phyloP scores from a whole-genome alignment of 2,888 invertebrate species.

The Epinotia ramella region DNA sequence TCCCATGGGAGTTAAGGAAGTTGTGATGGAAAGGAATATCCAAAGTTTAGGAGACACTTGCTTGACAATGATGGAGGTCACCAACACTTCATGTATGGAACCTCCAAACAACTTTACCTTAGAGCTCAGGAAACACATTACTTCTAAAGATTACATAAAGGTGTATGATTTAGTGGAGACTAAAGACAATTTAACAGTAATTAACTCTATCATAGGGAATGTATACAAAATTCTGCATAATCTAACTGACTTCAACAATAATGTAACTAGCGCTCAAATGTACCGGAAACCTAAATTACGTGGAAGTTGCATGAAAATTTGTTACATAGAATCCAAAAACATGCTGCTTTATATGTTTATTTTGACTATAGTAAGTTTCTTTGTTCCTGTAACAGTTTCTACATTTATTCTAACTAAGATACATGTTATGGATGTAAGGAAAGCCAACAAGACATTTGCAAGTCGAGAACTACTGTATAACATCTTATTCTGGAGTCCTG shows the following conservation, averaged over 20 bases:
- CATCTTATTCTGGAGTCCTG: constrained; percentile 78
- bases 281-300: constrained; percentile 60
- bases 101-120: constrained; percentile 52
- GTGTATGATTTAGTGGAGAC: constrained; percentile 58
- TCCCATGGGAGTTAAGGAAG: constrained; percentile 67
- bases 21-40: constrained; percentile 54
- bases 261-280: constrained; percentile 58
- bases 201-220: constrained; percentile 66
- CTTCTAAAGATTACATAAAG: constrained; percentile 63
- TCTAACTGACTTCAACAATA: constrained; percentile 61
- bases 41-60: constrained; percentile 62
- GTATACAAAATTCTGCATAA: constrained; percentile 67
- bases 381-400: constrained; percentile 77
- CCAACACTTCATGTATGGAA: constrained; percentile 60
- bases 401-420: constrained; percentile 75
- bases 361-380: constrained; percentile 70
- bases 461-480: constrained; percentile 75
- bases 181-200: constrained; percentile 56
- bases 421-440: constrained; percentile 68
- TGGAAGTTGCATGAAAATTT: constrained; percentile 70
- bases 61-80: constrained; percentile 67
- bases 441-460: constrained; percentile 67
- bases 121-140: constrained; percentile 61
- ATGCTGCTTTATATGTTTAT: constrained; percentile 73
- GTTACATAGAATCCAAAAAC: constrained; percentile 71